Conservation (phyloP, 2,113 vertebrate genomes). For the Danionella cerebrum region DNA sequence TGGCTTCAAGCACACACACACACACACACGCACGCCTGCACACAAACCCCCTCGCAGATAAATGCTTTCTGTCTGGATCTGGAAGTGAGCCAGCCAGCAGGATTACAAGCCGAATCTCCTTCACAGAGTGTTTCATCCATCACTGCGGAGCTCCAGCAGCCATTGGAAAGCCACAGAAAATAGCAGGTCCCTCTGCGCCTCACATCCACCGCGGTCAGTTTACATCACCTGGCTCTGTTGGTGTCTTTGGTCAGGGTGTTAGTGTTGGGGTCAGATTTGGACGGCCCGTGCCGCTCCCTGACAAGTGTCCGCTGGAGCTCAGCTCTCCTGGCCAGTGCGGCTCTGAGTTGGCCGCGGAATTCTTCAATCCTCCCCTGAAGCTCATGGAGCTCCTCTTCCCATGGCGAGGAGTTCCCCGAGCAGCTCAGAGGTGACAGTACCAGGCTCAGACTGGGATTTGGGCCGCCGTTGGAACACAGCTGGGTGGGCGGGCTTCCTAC, state of each 20-base stretch:
- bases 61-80: neutral
- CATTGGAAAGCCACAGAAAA: neutral
- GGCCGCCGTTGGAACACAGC: conserved; percentile 6
- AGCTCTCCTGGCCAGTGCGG: conserved; percentile 68
- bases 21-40: neutral
- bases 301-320: conserved; percentile 74
- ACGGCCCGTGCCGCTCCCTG: conserved; percentile 44
- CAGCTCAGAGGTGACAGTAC: conserved; percentile 53
- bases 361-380: conserved; percentile 73
- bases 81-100: conserved; percentile 6
- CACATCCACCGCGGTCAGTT: neutral
- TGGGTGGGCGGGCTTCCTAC: conserved; percentile 40
- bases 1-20: neutral
- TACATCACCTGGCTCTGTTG: conserved; percentile 45
- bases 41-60: neutral
- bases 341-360: conserved; percentile 66
- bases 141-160: neutral
- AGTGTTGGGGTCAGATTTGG: neutral
- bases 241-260: conserved; percentile 10
- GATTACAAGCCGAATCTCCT: conserved; percentile 4
- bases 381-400: conserved; percentile 70
- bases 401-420: conserved; percentile 44
- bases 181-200: neutral
- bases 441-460: conserved; percentile 36
- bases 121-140: conserved; percentile 7